Evolutionary conservation across 2,113 vertebrate species (phyloP).

Genomic region (Panthera leo): DNA sequence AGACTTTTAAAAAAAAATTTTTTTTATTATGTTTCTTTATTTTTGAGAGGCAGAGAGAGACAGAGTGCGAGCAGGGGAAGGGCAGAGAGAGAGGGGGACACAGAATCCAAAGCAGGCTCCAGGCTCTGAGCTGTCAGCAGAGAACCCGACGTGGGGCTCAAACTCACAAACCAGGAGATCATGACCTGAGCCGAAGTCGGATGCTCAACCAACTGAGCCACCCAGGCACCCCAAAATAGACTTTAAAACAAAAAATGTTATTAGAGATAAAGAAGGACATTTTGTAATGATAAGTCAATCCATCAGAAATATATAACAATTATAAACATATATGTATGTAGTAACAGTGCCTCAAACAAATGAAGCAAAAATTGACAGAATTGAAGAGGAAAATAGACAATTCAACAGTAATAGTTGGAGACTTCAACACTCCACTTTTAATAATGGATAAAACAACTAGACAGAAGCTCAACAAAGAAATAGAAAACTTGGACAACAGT

Average conservation of each 20-base stretch:
- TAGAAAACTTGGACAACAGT: background rate
- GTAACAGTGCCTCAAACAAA: too few relatives aligned
- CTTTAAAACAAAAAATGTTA: background rate
- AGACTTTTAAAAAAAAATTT: background rate
- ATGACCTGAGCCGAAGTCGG: too few relatives aligned
- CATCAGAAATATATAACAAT: background rate
- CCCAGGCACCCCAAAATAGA: background rate
- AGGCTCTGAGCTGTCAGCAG: too few relatives aligned
- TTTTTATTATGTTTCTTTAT: too few relatives aligned
- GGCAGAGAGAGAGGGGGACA: too few relatives aligned
- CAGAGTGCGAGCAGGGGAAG: too few relatives aligned
- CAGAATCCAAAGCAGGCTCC: too few relatives aligned
- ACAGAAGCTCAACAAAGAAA: background rate
- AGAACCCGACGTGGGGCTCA: too few relatives aligned
- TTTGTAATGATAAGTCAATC: background rate
- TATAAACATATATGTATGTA: too few relatives aligned
- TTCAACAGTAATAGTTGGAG: background rate
- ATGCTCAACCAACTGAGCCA: too few relatives aligned
- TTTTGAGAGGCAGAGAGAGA: too few relatives aligned
- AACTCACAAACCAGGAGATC: too few relatives aligned
- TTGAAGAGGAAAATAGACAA: background rate
- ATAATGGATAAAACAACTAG: background rate
- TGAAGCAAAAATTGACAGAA: background rate
- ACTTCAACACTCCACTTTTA: background rate
- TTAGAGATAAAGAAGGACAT: background rate